Evolutionary conservation across 92 coral and sea anemone species (phyloP).

Genomic region (Phenganax subtilis): DNA sequence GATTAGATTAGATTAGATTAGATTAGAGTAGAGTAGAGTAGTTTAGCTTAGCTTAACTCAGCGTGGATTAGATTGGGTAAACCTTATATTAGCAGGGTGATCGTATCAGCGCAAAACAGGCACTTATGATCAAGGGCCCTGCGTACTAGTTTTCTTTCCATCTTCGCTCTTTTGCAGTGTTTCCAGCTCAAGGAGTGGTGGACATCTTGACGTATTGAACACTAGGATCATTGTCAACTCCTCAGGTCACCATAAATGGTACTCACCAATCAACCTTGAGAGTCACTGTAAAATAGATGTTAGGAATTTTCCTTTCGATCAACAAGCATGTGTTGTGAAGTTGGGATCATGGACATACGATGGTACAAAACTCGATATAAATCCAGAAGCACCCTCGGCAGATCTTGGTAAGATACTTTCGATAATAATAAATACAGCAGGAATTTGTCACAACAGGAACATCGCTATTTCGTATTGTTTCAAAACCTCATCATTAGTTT

Average conservation of each 20-base stretch:
- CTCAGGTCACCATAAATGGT: slow-evolving; percentile 38
- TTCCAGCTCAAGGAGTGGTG: slow-evolving; percentile 32
- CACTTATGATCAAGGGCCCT: no score
- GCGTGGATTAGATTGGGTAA: no score
- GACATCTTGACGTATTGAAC: slow-evolving; percentile 40
- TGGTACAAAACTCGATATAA: slow-evolving; percentile 41
- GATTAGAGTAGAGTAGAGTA: no score
- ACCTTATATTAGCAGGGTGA: no score
- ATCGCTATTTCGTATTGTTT: no score
- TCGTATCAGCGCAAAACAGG: no score
- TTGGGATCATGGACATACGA: slow-evolving; percentile 53
- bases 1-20: no score
- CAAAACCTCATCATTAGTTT: no score
- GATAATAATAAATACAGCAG: no score
- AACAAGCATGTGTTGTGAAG: slow-evolving; percentile 47
- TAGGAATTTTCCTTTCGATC: slow-evolving; percentile 48
- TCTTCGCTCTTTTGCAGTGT: slow-evolving; percentile 2
- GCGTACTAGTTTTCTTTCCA: no score
- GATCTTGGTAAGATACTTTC: slow-evolving; percentile 33
- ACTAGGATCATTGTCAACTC: slow-evolving; percentile 43
- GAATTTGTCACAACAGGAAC: no score
- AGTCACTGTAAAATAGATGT: slow-evolving; percentile 51
- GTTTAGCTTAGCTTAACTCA: no score
- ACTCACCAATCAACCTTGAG: slow-evolving; percentile 39
- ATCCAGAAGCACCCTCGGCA: slow-evolving; percentile 27